Percentiles rank a stretch among this genome's conserved stretches.
These are phyloP conservation scores for Hermaeophaga mercurialis DNA, from an alignment of 2,888 invertebrate genomes.

Conservation along the genomic window DNA sequence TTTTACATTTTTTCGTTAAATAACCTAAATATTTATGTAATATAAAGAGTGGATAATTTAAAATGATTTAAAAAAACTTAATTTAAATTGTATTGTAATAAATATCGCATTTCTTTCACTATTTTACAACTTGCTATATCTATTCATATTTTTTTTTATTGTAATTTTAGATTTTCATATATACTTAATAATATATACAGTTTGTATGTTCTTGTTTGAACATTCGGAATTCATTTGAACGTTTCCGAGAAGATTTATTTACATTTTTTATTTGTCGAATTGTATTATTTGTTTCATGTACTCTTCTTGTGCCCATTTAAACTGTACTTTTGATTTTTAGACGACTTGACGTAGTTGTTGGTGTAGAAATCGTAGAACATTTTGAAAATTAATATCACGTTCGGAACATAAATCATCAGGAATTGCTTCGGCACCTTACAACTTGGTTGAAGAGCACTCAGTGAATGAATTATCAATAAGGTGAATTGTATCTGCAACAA, in stretches of 20 bases:
- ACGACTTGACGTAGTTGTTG: constrained; percentile 60
- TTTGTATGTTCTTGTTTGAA: no score
- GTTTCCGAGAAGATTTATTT: constrained; percentile 6
- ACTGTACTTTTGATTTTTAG: constrained; percentile 24
- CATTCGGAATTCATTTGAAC: not conserved
- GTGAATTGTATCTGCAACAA: constrained; percentile 62
- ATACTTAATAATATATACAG: no score
- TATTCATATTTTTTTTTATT: not conserved
- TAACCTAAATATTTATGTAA: no score
- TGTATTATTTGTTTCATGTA: not conserved
- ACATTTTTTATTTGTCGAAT: not conserved
- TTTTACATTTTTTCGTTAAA: no score
- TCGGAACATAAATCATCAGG: constrained; percentile 64
- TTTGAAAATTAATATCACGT: constrained; percentile 69
- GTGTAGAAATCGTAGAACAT: constrained; percentile 75
- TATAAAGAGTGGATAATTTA: no score
- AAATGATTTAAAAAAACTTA: no score
- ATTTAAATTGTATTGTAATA: no score
- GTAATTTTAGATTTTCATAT: no score
- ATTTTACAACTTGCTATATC: no score
- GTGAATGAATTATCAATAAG: constrained; percentile 65
- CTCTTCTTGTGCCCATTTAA: constrained; percentile 13
- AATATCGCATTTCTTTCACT: not conserved
- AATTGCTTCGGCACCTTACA: constrained; percentile 63
- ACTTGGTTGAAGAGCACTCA: constrained; percentile 61